These are phyloP conservation scores for Archilochus colubris DNA, from an alignment of 2,113 vertebrate species.

Conservation along the genomic window DNA sequence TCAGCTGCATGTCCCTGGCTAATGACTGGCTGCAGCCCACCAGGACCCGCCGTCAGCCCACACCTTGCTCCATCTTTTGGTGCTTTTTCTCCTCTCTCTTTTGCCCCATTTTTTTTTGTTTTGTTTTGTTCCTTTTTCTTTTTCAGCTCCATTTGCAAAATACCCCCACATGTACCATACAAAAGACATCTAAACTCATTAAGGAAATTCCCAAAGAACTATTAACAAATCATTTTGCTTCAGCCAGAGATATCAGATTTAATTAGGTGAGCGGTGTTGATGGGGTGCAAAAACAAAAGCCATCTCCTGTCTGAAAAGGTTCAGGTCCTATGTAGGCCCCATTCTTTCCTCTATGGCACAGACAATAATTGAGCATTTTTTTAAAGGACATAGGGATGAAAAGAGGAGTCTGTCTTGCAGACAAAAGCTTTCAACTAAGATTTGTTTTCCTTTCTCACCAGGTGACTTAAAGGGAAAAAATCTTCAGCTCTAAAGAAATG, in stretches of 20 bases:
- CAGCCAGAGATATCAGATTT: conserved; percentile 92
- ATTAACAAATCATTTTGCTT: conserved; percentile 91
- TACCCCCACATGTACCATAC: conserved; percentile 81
- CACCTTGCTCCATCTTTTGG: conserved; percentile 81
- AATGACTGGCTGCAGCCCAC: conserved; percentile 83
- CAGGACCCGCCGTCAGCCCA: conserved; percentile 63
- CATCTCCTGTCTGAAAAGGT: conserved; percentile 89
- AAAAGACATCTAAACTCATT: conserved; percentile 97
- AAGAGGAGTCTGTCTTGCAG: conserved; percentile 73
- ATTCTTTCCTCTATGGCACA: conserved; percentile 79
- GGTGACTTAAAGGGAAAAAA: conserved; percentile 82
- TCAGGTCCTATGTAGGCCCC: conserved; percentile 88
- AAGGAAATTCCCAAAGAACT: conserved; percentile 94
- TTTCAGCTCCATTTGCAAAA: conserved; percentile 83
- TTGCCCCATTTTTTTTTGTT: conserved; percentile 57
- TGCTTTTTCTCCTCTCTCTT: conserved; percentile 70
- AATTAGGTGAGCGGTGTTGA: conserved; percentile 97
- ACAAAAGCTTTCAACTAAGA: conserved; percentile 88
- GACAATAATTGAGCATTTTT: conserved; percentile 91
- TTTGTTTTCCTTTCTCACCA: conserved; percentile 86
- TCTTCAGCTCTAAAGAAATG: conserved; percentile 68
- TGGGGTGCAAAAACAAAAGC: conserved; percentile 94
- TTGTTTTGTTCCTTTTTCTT: not conserved
- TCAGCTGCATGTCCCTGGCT: conserved; percentile 72
- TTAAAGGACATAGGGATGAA: conserved; percentile 75